These are phyloP conservation scores for Coccyzus lansbergi DNA, from an alignment of 2,797 vertebrate species.

Conservation along the genomic window DNA sequence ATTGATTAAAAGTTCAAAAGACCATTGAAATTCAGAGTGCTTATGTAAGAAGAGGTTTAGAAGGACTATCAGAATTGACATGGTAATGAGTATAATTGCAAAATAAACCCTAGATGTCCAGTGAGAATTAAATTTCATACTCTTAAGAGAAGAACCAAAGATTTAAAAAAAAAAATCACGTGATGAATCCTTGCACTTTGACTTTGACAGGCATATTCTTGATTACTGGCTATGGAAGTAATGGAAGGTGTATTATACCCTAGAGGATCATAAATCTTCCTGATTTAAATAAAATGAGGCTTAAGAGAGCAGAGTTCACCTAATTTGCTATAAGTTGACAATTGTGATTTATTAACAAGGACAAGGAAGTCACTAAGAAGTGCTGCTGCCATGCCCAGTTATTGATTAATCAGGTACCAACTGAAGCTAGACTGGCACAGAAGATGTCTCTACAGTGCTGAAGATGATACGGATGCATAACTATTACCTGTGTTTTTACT, in stretches of 20 bases:
- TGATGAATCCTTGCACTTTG: conserved; percentile 40
- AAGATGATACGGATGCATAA: neutral
- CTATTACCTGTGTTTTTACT: neutral
- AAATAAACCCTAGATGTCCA: conserved; percentile 42
- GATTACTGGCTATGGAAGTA: conserved; percentile 47
- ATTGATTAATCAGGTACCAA: conserved; percentile 37
- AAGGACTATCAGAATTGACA: conserved; percentile 41
- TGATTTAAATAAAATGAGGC: conserved; percentile 69
- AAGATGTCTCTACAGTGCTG: neutral
- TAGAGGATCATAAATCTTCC: conserved; percentile 56
- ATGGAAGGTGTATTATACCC: conserved; percentile 44
- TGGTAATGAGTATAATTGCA: conserved; percentile 48
- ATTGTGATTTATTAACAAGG: conserved; percentile 73
- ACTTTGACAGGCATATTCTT: conserved; percentile 51
- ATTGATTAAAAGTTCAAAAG: conserved; percentile 39
- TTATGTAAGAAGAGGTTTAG: conserved; percentile 11
- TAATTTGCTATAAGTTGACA: conserved; percentile 63
- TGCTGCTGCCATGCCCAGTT: conserved; percentile 42
- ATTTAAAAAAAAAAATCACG: conserved; percentile 38
- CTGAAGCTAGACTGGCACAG: neutral
- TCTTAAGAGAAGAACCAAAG: neutral
- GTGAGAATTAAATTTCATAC: conserved; percentile 6
- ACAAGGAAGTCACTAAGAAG: conserved; percentile 66
- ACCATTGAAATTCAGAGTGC: neutral
- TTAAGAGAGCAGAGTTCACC: conserved; percentile 53